These are phyloP conservation scores for Axea sp. DNA, from an alignment of 2,888 invertebrate genomes.

Conservation along the genomic window DNA sequence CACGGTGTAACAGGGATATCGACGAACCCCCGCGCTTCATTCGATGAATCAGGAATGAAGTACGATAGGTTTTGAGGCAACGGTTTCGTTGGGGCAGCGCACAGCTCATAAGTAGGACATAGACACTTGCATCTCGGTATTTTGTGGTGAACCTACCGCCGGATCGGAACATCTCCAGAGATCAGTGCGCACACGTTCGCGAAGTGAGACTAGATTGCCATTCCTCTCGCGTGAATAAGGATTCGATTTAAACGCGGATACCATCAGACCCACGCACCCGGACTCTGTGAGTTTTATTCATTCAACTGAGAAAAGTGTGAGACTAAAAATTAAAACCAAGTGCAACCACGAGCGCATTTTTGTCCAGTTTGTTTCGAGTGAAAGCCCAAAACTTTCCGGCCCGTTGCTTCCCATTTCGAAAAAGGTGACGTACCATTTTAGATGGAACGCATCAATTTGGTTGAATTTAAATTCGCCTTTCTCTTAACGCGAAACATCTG, in stretches of 20 bases:
- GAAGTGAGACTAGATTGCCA: constrained; percentile 58
- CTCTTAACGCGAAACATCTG: neutral
- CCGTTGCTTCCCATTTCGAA: neutral
- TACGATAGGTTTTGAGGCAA: constrained; percentile 46
- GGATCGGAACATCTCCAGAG: constrained; percentile 68
- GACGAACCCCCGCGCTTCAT: constrained; percentile 16
- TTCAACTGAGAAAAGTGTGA: neutral
- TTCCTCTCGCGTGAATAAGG: constrained; percentile 20
- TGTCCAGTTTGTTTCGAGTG: too few species aligned
- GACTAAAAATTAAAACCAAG: too few species aligned
- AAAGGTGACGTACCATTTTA: constrained; percentile 7
- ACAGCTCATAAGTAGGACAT: constrained; percentile 77
- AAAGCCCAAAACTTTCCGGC: neutral
- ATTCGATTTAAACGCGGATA: constrained; percentile 38
- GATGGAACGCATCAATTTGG: constrained; percentile 1
- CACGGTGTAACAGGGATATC: constrained; percentile 16
- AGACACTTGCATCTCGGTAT: constrained; percentile 76
- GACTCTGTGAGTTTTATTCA: constrained; percentile 25
- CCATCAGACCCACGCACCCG: neutral
- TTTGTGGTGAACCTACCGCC: constrained; percentile 75
- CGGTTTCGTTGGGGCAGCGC: constrained; percentile 69
- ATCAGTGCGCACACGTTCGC: constrained; percentile 50
- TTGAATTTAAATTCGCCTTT: constrained; percentile 14
- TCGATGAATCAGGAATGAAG: constrained; percentile 44
- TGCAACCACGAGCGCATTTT: too few species aligned